Evolutionary conservation across 2,888 invertebrate genomes (phyloP).

Genomic region (Gryllus longicercus): DNA sequence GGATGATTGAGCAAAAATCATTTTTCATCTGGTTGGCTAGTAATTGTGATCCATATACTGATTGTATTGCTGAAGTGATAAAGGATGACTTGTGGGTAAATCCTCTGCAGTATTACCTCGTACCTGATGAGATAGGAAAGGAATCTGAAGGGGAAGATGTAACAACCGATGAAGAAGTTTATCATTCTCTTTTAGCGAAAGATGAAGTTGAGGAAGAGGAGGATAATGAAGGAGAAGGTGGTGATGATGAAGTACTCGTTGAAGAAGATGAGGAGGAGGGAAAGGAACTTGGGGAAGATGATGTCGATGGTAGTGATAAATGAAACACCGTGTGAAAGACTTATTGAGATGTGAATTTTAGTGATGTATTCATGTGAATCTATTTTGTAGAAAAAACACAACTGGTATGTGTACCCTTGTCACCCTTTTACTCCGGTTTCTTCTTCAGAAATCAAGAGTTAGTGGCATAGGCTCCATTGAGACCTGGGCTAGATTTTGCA

Average conservation of each 20-base stretch:
- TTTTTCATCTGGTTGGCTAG: constrained; percentile 83
- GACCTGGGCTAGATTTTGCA: background rate
- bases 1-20: constrained; percentile 64
- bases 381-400: background rate
- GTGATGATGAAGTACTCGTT: constrained; percentile 33
- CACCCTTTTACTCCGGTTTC: constrained; percentile 17
- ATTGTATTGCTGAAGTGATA: constrained; percentile 80
- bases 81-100: constrained; percentile 89
- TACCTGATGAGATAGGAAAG: constrained; percentile 71
- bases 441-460: background rate
- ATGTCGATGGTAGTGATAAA: constrained; percentile 28
- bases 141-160: constrained; percentile 58
- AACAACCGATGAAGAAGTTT: constrained; percentile 36
- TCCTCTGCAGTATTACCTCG: constrained; percentile 76
- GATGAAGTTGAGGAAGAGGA: constrained; percentile 32
- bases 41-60: constrained; percentile 74
- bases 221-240: constrained; percentile 34
- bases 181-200: constrained; percentile 29
- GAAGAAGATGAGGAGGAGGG: constrained; percentile 36
- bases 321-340: constrained; percentile 18
- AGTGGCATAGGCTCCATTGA: background rate
- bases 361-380: background rate
- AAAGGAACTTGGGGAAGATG: constrained; percentile 37
- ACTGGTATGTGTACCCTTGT: constrained; percentile 18
- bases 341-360: background rate